Percentiles rank a stretch among this genome's conserved stretches.
These are phyloP conservation scores for Bibio marci DNA, from an alignment of 2,888 invertebrate species.

Conservation along the genomic window DNA sequence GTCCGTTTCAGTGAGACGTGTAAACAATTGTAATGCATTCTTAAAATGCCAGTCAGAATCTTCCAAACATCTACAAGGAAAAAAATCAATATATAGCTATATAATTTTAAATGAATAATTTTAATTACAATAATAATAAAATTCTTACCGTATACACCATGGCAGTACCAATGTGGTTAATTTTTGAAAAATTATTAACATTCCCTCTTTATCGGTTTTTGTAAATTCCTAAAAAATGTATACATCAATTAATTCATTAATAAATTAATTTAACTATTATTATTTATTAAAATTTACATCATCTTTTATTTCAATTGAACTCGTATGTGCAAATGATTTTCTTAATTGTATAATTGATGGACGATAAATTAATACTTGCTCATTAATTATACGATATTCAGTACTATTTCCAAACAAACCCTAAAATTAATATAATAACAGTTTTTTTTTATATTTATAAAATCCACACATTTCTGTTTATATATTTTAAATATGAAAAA, in stretches of 20 bases:
- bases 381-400: slow-evolving; percentile 10
- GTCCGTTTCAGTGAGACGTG: slow-evolving; percentile 3
- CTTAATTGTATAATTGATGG: slow-evolving; percentile 8
- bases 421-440: slow-evolving; percentile 1
- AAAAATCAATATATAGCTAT: background rate
- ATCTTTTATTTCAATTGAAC: no score
- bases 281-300: no score
- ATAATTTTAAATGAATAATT: background rate
- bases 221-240: no score
- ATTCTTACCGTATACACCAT: slow-evolving; percentile 9
- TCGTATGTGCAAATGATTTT: no score
- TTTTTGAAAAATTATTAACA: slow-evolving; percentile 9
- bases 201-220: slow-evolving; percentile 9
- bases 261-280: no score
- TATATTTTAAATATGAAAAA: no score
- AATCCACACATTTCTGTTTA: no score
- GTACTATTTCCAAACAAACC: slow-evolving; percentile 8
- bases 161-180: slow-evolving; percentile 7
- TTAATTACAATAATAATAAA: no score
- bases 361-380: slow-evolving; percentile 5
- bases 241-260: no score
- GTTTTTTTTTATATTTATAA: no score
- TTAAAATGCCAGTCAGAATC: slow-evolving; percentile 9
- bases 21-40: slow-evolving; percentile 6
- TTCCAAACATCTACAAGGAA: slow-evolving; percentile 7